Evolutionary conservation across 1,140 invertebrate species (phyloP), one percentile per base, ranked within the genome.

Genomic region (Drosophila navojoa): DNA sequence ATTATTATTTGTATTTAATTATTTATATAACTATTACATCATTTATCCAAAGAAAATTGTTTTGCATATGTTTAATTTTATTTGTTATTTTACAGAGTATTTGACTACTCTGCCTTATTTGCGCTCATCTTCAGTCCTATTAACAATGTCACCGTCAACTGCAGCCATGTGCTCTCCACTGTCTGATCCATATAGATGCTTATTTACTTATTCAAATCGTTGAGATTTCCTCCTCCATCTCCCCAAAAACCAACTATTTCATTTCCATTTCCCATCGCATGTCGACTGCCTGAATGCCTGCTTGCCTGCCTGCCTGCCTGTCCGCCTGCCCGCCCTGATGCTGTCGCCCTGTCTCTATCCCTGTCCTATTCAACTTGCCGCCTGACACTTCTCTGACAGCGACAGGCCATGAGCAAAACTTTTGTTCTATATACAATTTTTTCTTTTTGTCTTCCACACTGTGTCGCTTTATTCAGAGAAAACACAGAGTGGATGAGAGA

Each of bases 131-230:
- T 77, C 69, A 66, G 59, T 68, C 67, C 76, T 77, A 85, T 84
- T 82, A 84, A 67, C 72, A 70, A 75, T 87, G 82, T 82, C 81
- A 81, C 72, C 82, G 81, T 87, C 79, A 87, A 76, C 79, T 87
- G 82, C 69, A 45, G 76, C 80, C 79, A 81, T 81, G 78, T 79
- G 79, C 71, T 67, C 49, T 52, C 62, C 58, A 54, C 50, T n/a
- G 47, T 25, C 53, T 59, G 61, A 52, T 62, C 45, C 57, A 74
- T 74, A 74, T 87, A 72, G 66, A 44, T 71, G 75, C 73, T 86
- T 86, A 89, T 89, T 89, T 90, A 89, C 84, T 89, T 89, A 89
- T 89, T 89, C 85, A 89, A 89, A 89, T 89, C 84, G 84, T 70
- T 78, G 76, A 68, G 69, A 73, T 76, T 75, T 75, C 59, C 60